These are phyloP conservation scores for Actinemys pallida DNA, from an alignment of 2,113 vertebrate species.

Conservation along the genomic window DNA sequence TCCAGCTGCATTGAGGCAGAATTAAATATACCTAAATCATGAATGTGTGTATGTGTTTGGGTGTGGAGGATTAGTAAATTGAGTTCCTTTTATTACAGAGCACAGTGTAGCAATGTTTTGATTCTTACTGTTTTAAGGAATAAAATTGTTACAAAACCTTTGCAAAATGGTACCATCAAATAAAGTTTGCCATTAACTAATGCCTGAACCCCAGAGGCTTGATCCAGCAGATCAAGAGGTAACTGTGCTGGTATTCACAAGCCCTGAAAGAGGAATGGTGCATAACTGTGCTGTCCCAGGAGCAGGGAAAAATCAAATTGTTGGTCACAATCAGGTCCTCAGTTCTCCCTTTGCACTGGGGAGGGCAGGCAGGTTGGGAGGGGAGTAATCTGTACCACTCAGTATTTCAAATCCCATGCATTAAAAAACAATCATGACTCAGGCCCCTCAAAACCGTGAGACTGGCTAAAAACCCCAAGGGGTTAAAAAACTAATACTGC, in stretches of 20 bases:
- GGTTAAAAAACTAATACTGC: background rate
- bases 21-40: accelerated
- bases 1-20: background rate
- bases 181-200: slow-evolving; percentile 32
- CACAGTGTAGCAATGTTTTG: background rate
- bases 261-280: background rate
- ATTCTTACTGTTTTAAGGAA: background rate
- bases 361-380: background rate
- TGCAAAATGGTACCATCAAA: slow-evolving; percentile 37
- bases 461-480: background rate
- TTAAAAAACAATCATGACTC: background rate
- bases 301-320: background rate
- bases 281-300: background rate
- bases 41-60: background rate
- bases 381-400: background rate
- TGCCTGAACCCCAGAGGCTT: background rate
- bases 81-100: background rate
- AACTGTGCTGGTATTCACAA: background rate
- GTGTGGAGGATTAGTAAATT: background rate
- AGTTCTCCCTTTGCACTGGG: background rate
- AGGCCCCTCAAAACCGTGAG: background rate
- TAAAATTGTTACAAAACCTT: background rate
- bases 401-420: background rate
- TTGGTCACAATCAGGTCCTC: background rate
- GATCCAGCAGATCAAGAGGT: slow-evolving; percentile 26